phyloP scores from a whole-genome alignment of 2,888 invertebrate species.

The Cetonia aurata region DNA sequence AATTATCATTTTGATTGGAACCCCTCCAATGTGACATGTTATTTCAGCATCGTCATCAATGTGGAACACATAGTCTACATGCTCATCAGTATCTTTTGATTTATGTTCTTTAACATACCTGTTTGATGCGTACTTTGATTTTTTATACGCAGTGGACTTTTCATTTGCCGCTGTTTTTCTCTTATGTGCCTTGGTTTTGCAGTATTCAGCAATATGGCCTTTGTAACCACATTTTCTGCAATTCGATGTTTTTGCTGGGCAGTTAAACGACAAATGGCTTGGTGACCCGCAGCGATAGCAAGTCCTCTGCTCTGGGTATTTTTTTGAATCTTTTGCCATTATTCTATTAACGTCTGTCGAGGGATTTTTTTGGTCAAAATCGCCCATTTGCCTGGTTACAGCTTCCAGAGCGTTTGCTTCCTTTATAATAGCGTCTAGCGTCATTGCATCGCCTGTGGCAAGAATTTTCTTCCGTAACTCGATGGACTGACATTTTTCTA shows the following conservation, averaged over 20 bases:
- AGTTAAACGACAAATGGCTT: neutral
- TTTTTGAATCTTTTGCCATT: neutral
- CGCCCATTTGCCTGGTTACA: neutral
- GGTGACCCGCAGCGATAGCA: neutral
- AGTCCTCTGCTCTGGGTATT: neutral
- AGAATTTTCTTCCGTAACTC: constrained; percentile 1
- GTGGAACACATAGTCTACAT: too few relatives aligned
- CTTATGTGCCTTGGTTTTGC: neutral
- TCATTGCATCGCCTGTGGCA: neutral
- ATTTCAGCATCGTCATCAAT: too few relatives aligned
- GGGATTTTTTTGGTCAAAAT: neutral
- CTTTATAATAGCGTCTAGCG: neutral
- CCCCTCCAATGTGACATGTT: too few relatives aligned
- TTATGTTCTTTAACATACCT: too few relatives aligned
- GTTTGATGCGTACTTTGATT: too few relatives aligned
- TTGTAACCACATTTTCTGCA: neutral
- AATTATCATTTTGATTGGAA: too few relatives aligned
- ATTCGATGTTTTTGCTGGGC: neutral
- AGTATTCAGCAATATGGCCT: neutral
- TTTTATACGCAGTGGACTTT: too few relatives aligned
- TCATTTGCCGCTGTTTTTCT: neutral
- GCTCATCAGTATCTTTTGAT: too few relatives aligned
- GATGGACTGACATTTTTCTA: neutral
- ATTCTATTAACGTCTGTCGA: neutral
- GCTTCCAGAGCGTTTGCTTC: neutral